A percentile compares a stretch with the other conserved stretches of the same genome.
phyloP scores from a whole-genome alignment of 2,113 vertebrate genomes.

The Atherinomorus stipes region DNA sequence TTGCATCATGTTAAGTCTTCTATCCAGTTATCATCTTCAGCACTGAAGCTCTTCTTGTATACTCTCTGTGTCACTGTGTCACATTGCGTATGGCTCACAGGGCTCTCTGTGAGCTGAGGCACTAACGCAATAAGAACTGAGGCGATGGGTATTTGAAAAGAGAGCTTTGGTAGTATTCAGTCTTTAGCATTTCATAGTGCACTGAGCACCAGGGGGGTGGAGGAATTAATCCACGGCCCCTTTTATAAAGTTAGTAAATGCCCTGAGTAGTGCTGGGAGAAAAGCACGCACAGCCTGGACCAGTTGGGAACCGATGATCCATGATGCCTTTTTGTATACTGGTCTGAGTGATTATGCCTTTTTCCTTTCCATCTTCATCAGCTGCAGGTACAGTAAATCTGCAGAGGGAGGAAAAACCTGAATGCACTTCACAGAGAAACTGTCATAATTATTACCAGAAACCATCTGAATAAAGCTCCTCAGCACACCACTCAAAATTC shows the following conservation, averaged over 20 bases:
- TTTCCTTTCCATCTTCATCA: slow-evolving; percentile 39
- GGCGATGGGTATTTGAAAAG: slow-evolving; percentile 65
- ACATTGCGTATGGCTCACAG: slow-evolving; percentile 48
- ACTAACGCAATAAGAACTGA: slow-evolving; percentile 57
- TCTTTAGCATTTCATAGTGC: slow-evolving; percentile 75
- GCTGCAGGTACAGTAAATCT: slow-evolving; percentile 44
- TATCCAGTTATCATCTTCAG: slow-evolving; percentile 30
- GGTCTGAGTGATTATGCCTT: slow-evolving; percentile 48
- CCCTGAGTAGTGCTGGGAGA: slow-evolving; percentile 67
- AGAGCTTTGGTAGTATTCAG: slow-evolving; percentile 70
- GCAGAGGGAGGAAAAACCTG: slow-evolving; percentile 37
- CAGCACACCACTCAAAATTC: background rate
- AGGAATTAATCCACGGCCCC: slow-evolving; percentile 65
- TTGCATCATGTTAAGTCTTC: slow-evolving; percentile 23
- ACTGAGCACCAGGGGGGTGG: slow-evolving; percentile 54
- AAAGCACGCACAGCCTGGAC: slow-evolving; percentile 61
- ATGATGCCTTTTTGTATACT: slow-evolving; percentile 74
- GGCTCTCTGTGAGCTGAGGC: slow-evolving; percentile 58
- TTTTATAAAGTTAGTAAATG: slow-evolving; percentile 77
- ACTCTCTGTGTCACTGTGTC: slow-evolving; percentile 52
- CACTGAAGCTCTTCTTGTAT: too few species aligned
- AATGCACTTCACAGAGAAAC: slow-evolving; percentile 28
- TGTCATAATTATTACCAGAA: slow-evolving; percentile 16
- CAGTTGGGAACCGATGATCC: slow-evolving; percentile 75
- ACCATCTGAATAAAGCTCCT: slow-evolving; percentile 29